Evolutionary conservation across 2,888 invertebrate species (phyloP).

Genomic region (Amphipoea oculea): DNA sequence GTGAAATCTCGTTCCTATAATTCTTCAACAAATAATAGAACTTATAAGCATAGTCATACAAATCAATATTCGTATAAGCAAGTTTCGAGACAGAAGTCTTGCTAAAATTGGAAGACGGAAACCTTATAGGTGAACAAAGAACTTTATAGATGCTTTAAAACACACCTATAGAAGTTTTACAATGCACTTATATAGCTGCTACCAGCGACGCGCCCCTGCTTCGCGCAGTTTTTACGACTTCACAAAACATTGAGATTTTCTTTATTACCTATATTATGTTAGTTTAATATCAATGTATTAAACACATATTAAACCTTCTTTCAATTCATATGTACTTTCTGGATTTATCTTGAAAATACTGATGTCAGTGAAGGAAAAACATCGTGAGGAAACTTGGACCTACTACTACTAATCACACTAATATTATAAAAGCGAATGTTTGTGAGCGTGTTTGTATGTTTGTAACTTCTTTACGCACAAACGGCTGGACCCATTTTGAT

Average conservation of each 20-base stretch:
- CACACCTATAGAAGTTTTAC: neutral
- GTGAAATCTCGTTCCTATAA: neutral
- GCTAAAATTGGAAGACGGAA: slow-evolving; percentile 22
- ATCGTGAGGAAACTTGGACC: too few species aligned
- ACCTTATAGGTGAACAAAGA: slow-evolving; percentile 17
- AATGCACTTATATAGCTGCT: neutral
- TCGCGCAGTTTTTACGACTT: neutral
- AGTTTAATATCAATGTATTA: neutral
- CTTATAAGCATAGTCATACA: neutral
- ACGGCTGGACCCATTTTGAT: too few species aligned
- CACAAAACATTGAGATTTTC: neutral
- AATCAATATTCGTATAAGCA: slow-evolving; percentile 15
- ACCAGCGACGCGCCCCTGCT: too few species aligned
- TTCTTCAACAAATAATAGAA: neutral
- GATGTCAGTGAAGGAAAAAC: too few species aligned
- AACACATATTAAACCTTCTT: neutral
- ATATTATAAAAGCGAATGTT: too few species aligned
- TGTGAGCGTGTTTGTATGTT: too few species aligned
- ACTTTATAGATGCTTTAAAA: neutral
- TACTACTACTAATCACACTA: too few species aligned
- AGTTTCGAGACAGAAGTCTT: slow-evolving; percentile 14
- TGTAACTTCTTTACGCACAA: too few species aligned
- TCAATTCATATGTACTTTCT: too few species aligned
- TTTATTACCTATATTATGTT: neutral
- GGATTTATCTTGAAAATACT: too few species aligned